A percentile compares a stretch with the other conserved stretches of the same genome.
Conservation (phyloP, 2,888 invertebrate genomes). For the Schrankia costaestrigalis region DNA sequence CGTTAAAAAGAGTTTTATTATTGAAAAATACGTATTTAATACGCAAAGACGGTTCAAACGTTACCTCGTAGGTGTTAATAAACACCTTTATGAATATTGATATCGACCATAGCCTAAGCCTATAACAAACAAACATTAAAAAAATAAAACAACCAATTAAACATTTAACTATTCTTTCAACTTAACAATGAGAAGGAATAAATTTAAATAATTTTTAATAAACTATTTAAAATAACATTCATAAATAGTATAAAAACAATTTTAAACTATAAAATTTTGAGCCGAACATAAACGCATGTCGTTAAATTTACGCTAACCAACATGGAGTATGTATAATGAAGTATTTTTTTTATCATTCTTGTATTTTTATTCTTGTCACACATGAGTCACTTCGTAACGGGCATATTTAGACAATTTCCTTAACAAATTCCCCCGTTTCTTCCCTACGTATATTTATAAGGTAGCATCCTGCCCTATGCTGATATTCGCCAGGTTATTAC, state of each 20-base stretch:
- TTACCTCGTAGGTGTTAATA: too few species aligned
- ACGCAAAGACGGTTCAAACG: too few species aligned
- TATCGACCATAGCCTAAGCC: too few species aligned
- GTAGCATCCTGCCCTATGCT: conserved; percentile 59
- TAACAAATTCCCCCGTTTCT: conserved; percentile 58
- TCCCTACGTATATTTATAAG: conserved; percentile 55
- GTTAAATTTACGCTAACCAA: conserved; percentile 28
- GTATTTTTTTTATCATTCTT: conserved; percentile 13
- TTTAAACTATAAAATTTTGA: conserved; percentile 17
- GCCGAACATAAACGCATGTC: conserved; percentile 14
- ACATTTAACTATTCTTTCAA: too few species aligned
- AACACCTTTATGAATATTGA: too few species aligned
- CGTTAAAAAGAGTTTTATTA: too few species aligned
- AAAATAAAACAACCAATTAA: background rate
- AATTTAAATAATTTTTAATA: too few species aligned
- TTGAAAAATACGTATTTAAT: too few species aligned
- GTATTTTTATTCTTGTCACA: conserved; percentile 31
- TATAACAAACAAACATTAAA: too few species aligned
- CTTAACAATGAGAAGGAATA: too few species aligned
- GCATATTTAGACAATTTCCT: conserved; percentile 77
- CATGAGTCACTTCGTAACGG: conserved; percentile 37
- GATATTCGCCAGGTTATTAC: conserved; percentile 76
- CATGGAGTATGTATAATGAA: conserved; percentile 18
- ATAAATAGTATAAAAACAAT: conserved; percentile 19
- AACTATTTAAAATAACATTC: conserved; percentile 8